phyloP scores from a whole-genome alignment of 1,140 invertebrate genomes.

The Dermatophagoides farinae region DNA sequence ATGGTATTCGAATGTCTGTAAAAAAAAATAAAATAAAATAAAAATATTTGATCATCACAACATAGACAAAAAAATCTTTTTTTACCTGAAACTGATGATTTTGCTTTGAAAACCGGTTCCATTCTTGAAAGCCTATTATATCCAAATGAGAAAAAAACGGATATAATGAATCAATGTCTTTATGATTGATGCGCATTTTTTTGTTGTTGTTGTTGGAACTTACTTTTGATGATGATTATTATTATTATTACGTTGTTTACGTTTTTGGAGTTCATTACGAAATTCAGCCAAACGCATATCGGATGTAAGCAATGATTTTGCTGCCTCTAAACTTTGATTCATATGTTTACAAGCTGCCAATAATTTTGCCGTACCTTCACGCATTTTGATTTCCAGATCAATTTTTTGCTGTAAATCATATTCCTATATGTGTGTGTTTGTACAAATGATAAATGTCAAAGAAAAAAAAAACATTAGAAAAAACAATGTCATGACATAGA shows the following conservation, averaged over 20 bases:
- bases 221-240: neutral
- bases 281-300: slow-evolving; percentile 45
- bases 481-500: too few relatives aligned
- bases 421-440: slow-evolving; percentile 26
- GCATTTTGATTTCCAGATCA: slow-evolving; percentile 49
- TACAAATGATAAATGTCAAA: neutral
- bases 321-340: slow-evolving; percentile 42
- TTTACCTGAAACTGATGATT: neutral
- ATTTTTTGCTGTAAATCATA: slow-evolving; percentile 45
- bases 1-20: slow-evolving; percentile 40
- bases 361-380: slow-evolving; percentile 43
- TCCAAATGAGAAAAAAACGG: neutral
- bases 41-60: neutral
- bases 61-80: neutral
- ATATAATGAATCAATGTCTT: neutral
- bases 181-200: neutral
- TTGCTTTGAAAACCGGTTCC: neutral
- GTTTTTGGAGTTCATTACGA: slow-evolving; percentile 40
- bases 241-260: slow-evolving; percentile 28
- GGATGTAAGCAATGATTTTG: slow-evolving; percentile 42
- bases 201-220: too few relatives aligned
- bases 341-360: slow-evolving; percentile 42
- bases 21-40: neutral
- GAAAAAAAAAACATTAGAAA: neutral
- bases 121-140: neutral